phyloP scores from a whole-genome alignment of 2,113 vertebrate species.

The Elaphurus davidianus region DNA sequence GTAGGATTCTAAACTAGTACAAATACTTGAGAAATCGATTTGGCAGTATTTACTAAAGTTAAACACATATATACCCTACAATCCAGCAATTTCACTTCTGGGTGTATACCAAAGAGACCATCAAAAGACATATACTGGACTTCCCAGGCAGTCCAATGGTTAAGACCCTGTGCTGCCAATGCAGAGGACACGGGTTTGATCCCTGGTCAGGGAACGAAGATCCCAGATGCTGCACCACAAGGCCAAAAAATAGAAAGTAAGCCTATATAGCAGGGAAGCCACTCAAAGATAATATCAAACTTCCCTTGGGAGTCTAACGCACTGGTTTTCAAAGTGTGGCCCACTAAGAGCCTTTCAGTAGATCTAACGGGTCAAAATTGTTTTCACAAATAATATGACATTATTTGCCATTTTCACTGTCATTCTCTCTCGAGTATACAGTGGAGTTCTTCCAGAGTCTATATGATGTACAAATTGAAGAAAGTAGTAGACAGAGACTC shows the following conservation, averaged over 20 bases:
- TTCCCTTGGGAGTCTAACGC: not conserved
- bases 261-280: not conserved
- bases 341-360: not conserved
- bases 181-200: not conserved
- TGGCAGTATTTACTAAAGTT: not conserved
- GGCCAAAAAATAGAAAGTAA: not conserved
- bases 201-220: not conserved
- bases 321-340: conserved; percentile 10
- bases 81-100: not conserved
- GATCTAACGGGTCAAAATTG: not conserved
- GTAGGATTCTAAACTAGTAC: not conserved
- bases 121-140: not conserved
- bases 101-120: not conserved
- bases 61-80: not conserved
- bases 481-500: not conserved
- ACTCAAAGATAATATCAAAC: not conserved
- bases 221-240: not conserved
- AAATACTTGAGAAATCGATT: not conserved
- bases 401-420: not conserved
- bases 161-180: not conserved
- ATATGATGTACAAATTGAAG: not conserved
- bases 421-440: not conserved
- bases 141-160: not conserved
- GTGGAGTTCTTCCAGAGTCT: not conserved
- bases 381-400: not conserved